Conservation (phyloP, 2,888 invertebrate genomes). For the Sphinx pinastri region DNA sequence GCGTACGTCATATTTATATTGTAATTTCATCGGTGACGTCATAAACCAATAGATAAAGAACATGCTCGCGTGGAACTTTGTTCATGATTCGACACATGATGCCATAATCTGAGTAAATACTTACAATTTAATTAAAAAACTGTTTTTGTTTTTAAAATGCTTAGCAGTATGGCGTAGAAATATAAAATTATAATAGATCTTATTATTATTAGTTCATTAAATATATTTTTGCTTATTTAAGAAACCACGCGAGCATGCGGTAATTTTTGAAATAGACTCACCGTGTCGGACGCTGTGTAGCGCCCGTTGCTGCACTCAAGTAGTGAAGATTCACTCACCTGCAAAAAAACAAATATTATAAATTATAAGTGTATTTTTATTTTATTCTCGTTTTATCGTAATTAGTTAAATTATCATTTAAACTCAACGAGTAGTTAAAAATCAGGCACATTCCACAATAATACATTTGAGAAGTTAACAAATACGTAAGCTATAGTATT, state of each 20-base stretch:
- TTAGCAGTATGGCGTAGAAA: neutral
- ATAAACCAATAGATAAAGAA: conserved; percentile 26
- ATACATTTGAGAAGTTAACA: no score
- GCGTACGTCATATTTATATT: neutral
- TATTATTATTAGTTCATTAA: neutral
- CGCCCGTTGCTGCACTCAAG: conserved; percentile 83
- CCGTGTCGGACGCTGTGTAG: conserved; percentile 82
- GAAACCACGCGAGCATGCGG: conserved; percentile 14
- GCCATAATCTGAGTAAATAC: neutral
- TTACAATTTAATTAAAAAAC: no score
- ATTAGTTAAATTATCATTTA: no score
- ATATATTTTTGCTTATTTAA: neutral
- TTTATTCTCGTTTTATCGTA: no score
- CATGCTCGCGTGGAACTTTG: conserved; percentile 15
- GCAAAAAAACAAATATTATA: conserved; percentile 53
- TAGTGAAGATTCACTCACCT: conserved; percentile 84
- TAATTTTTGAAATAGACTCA: conserved; percentile 59
- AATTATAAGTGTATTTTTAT: conserved; percentile 34
- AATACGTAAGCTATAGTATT: no score
- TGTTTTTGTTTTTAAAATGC: neutral
- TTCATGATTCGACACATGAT: neutral
- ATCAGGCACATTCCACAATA: no score
- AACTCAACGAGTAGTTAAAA: no score
- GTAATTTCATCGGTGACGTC: conserved; percentile 22
- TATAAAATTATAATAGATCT: no score